These are phyloP conservation scores for Empidonax alnorum DNA, from an alignment of 2,113 vertebrate species.

Conservation along the genomic window DNA sequence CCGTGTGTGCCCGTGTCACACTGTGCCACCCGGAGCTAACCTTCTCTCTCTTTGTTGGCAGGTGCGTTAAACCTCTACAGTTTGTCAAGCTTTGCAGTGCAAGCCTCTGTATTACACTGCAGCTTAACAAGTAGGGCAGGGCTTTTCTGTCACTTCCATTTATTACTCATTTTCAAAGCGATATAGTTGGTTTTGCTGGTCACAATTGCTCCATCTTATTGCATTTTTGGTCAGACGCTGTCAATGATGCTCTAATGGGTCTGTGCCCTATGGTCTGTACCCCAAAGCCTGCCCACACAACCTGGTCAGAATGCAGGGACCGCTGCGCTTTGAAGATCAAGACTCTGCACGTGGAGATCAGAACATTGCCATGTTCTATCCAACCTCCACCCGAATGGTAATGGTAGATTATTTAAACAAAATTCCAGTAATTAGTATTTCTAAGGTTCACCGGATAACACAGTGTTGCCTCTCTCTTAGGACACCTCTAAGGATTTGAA, in stretches of 20 bases:
- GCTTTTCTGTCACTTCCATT: conserved; percentile 84
- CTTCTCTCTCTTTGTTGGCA: conserved; percentile 89
- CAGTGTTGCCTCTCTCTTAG: conserved; percentile 83
- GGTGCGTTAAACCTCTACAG: conserved; percentile 87
- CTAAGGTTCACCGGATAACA: conserved; percentile 86
- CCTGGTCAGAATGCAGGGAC: conserved; percentile 89
- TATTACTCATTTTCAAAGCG: conserved; percentile 81
- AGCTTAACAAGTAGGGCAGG: conserved; percentile 89
- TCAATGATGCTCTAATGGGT: conserved; percentile 89
- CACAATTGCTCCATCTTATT: conserved; percentile 87
- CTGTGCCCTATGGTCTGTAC: conserved; percentile 91
- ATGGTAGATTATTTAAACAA: conserved; percentile 91
- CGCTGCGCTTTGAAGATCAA: conserved; percentile 89
- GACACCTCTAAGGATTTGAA: conserved; percentile 70
- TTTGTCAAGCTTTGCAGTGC: conserved; percentile 89
- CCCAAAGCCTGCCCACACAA: conserved; percentile 89
- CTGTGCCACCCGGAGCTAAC: conserved; percentile 84
- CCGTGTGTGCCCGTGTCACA: conserved; percentile 81
- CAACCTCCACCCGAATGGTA: conserved; percentile 91
- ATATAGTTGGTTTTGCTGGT: conserved; percentile 85
- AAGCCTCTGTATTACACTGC: conserved; percentile 88
- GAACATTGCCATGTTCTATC: conserved; percentile 92
- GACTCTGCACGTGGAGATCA: conserved; percentile 89
- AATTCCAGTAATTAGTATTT: conserved; percentile 86
- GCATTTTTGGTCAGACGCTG: conserved; percentile 90